These are phyloP conservation scores for Spisula subtruncata DNA, from an alignment of 2,888 invertebrate species.

Conservation along the genomic window DNA sequence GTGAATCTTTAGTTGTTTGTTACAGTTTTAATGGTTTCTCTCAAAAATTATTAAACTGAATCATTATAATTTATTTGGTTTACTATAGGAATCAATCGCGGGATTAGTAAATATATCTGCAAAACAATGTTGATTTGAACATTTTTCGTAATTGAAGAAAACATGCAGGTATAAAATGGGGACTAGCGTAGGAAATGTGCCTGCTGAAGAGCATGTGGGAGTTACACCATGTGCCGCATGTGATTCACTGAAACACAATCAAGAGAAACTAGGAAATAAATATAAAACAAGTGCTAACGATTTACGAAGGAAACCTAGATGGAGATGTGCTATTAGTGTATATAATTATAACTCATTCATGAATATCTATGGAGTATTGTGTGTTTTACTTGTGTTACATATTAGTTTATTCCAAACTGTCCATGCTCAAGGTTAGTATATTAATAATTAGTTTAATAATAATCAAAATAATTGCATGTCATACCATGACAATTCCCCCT, in stretches of 20 bases:
- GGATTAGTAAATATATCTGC: too few species aligned
- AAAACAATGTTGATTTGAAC: not conserved
- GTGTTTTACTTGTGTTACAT: constrained; percentile 27
- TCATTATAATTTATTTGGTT: not conserved
- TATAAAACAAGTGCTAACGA: not conserved
- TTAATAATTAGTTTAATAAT: too few species aligned
- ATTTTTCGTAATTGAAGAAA: not conserved
- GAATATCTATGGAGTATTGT: constrained; percentile 37
- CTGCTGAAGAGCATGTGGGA: not conserved
- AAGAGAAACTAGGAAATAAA: not conserved
- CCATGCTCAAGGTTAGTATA: constrained; percentile 51
- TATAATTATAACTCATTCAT: not conserved
- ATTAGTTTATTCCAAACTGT: constrained; percentile 37
- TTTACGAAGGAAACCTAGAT: not conserved
- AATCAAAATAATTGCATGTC: too few species aligned
- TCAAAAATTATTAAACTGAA: not conserved
- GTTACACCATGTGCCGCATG: not conserved
- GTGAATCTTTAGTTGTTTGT: not conserved
- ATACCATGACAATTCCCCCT: too few species aligned
- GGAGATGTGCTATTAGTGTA: not conserved
- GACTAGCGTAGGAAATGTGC: not conserved
- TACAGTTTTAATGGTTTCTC: not conserved
- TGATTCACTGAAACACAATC: not conserved
- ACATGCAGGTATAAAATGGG: too few species aligned
- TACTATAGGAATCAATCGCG: not conserved